Conservation (phyloP, 2,888 invertebrate genomes). For the Bombylius major region DNA sequence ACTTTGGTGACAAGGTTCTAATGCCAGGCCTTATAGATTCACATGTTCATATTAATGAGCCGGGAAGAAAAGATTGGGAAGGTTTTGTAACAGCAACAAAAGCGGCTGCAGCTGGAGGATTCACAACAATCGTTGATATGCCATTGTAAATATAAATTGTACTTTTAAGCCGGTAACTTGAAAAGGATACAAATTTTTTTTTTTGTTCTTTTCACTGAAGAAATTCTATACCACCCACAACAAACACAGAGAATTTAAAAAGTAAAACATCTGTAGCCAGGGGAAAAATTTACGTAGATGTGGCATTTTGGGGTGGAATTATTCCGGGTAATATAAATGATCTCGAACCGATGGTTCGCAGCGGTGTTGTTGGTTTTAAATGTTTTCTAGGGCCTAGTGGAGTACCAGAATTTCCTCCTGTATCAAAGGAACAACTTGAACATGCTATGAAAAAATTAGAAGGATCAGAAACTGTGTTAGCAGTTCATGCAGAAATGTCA, state of each 20-base stretch:
- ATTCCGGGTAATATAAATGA: constrained; percentile 53
- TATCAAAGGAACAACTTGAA: constrained; percentile 43
- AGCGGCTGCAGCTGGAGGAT: constrained; percentile 59
- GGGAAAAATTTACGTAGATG: constrained; percentile 50
- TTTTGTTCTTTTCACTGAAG: constrained; percentile 28
- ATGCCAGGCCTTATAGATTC: constrained; percentile 61
- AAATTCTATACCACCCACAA: constrained; percentile 60
- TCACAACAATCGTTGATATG: constrained; percentile 60
- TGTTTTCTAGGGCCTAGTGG: constrained; percentile 58
- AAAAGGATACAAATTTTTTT: background rate
- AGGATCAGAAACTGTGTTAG: constrained; percentile 47
- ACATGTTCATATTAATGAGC: constrained; percentile 63
- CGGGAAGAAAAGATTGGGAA: constrained; percentile 59
- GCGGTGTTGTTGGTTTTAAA: constrained; percentile 62
- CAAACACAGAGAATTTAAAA: constrained; percentile 46
- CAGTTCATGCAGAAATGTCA: constrained; percentile 60
- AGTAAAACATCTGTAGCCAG: constrained; percentile 46
- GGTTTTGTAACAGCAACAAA: constrained; percentile 56
- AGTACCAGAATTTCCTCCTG: constrained; percentile 54
- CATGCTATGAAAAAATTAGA: constrained; percentile 45
- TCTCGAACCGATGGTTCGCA: constrained; percentile 43
- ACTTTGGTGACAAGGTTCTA: constrained; percentile 41
- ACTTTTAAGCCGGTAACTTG: background rate
- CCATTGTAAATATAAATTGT: constrained; percentile 42
- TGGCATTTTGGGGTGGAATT: constrained; percentile 72